Conservation (phyloP, 2,888 invertebrate species). For the Harmothoe impar region DNA sequence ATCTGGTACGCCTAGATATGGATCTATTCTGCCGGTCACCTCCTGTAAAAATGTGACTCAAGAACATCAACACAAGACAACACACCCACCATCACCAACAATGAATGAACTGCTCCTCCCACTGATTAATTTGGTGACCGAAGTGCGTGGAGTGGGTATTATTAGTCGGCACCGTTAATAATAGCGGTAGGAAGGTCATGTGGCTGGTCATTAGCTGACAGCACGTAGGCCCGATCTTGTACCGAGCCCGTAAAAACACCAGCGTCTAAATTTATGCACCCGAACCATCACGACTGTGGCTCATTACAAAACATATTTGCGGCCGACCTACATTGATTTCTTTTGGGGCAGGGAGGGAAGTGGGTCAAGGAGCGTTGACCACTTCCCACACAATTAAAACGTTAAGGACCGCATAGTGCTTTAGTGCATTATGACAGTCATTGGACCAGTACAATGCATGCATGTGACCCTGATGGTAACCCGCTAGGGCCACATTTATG, state of each 20-base stretch:
- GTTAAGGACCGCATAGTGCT: too few species aligned
- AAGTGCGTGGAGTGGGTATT: background rate
- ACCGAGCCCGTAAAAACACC: background rate
- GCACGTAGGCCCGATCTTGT: background rate
- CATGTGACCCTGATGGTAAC: too few species aligned
- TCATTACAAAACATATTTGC: conserved; percentile 23
- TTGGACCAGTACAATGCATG: too few species aligned
- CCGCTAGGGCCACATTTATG: too few species aligned
- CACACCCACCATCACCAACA: background rate
- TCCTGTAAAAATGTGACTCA: too few species aligned
- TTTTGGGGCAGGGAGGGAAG: background rate
- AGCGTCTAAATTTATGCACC: background rate
- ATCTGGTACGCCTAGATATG: too few species aligned
- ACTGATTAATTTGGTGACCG: background rate
- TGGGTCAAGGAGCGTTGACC: background rate
- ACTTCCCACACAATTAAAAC: background rate
- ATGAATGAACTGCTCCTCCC: background rate
- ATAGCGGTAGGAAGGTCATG: background rate
- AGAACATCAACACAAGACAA: background rate
- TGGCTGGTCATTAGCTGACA: background rate
- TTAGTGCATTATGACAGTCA: too few species aligned
- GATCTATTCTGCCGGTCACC: too few species aligned
- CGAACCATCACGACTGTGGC: background rate
- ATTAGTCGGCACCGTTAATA: conserved; percentile 2
- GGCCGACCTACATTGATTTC: conserved; percentile 19